Evolutionary conservation across 1,140 invertebrate species (phyloP), one percentile per base, ranked within the genome.

Genomic region (Lucilia sericata): DNA sequence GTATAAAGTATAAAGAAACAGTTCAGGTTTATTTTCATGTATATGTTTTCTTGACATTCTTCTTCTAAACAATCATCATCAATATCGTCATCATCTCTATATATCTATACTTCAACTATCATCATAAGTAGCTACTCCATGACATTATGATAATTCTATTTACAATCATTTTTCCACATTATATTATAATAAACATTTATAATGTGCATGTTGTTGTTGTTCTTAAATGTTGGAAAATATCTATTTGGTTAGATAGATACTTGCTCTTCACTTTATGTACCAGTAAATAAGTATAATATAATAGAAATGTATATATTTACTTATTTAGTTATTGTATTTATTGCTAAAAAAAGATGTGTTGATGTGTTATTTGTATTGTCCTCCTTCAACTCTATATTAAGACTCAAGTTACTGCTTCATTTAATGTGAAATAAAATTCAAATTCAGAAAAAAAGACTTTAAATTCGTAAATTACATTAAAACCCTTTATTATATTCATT

Each of bases 91-190:
- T 2, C 42, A 42, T 36, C 36, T 36, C 3, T 36, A 36, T 36
- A 42, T 42, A 55, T 55, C 51, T 55, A 55, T 12, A 55, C 51
- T 30, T 55, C 51, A 55, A 55, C 42, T 42, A 42, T 42, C 42
- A 42, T 42, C 10, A 5, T 42, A 55, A 55, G 13, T 17, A 55
- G 51, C 51, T 55, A 55, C 51, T 55, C 51, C 51, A 55, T 55
- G 51, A 55, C 51, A 55, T 55, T 55, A 55, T 55, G 51, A 55
- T 55, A 55, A 55, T 55, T 55, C 51, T n/a, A 55, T 55, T 55
- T 55, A n/a, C 51, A 55, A 55, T 55, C 51, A 55, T 55, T 55
- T 42, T 42, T 42, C 42, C 42, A 42, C 42, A 42, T 42, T 55
- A 55, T 55, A 49, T 55, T 55, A 55, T 55, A 55, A 55, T 55